Evolutionary conservation across 2,888 invertebrate genomes (phyloP).

Genomic region (Sminthurides aquaticus): DNA sequence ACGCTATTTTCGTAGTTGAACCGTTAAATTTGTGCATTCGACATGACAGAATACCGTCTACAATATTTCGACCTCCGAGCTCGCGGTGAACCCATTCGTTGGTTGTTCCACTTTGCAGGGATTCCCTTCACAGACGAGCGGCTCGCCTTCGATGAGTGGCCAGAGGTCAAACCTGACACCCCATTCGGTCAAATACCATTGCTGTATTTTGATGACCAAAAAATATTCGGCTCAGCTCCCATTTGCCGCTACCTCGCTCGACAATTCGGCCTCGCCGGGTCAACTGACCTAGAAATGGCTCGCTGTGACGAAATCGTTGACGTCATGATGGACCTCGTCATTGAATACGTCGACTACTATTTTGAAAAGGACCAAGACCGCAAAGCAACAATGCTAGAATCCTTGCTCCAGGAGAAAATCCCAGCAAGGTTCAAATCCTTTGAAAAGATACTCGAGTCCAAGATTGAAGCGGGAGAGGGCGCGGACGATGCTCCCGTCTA

Average conservation of each 20-base stretch:
- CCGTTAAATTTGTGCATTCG: neutral
- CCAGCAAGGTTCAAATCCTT: neutral
- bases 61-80: constrained; percentile 29
- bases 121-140: constrained; percentile 31
- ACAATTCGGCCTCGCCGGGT: constrained; percentile 7
- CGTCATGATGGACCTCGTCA: neutral
- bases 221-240: neutral
- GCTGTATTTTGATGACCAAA: constrained; percentile 1
- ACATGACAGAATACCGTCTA: constrained; percentile 12
- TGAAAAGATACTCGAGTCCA: neutral
- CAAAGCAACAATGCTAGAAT: neutral
- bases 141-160: constrained; percentile 24
- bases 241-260: constrained; percentile 4
- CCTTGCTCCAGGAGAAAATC: neutral
- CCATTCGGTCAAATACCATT: neutral
- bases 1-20: neutral
- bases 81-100: constrained; percentile 29
- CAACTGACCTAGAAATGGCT: neutral
- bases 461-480: neutral
- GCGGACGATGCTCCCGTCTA: neutral
- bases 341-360: neutral
- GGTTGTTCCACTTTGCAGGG: constrained; percentile 30
- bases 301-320: constrained; percentile 8
- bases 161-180: constrained; percentile 18
- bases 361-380: neutral